Evolutionary conservation across 2,888 invertebrate genomes (phyloP).

Genomic region (Notocelia uddmanniana): DNA sequence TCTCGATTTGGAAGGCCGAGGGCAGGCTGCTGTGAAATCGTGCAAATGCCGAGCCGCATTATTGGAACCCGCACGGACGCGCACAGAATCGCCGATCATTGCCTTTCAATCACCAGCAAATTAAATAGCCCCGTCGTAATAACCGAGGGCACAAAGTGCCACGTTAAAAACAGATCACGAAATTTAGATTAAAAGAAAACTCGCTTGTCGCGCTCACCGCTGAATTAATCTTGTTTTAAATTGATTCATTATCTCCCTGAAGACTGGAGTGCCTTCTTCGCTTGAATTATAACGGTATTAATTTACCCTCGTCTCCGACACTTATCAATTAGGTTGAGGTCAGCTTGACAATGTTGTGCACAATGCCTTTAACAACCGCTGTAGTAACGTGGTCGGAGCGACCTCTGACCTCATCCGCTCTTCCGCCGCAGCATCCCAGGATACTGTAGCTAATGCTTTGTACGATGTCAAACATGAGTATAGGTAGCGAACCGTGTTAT

Average conservation of each 20-base stretch:
- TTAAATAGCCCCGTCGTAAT: conserved; percentile 32
- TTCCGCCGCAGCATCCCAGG: not conserved
- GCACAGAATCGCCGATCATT: conserved; percentile 22
- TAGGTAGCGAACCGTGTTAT: not conserved
- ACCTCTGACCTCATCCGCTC: conserved; percentile 3
- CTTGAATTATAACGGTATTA: conserved; percentile 31
- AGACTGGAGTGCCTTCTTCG: conserved; percentile 18
- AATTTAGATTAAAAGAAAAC: conserved; percentile 42
- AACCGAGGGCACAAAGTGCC: conserved; percentile 5
- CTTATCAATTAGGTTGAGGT: conserved; percentile 24
- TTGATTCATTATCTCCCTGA: conserved; percentile 40
- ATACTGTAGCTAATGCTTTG: not conserved
- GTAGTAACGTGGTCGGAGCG: not conserved
- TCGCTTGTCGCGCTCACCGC: conserved; percentile 20
- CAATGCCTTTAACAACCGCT: conserved; percentile 19
- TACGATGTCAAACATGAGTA: not conserved
- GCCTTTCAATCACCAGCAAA: conserved; percentile 29
- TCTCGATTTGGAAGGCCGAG: conserved; percentile 12
- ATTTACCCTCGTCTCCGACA: conserved; percentile 26
- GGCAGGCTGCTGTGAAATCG: conserved; percentile 19
- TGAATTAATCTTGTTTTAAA: conserved; percentile 38
- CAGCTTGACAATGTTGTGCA: conserved; percentile 15
- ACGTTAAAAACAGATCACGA: conserved; percentile 26
- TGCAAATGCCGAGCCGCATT: conserved; percentile 32
- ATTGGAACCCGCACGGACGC: conserved; percentile 10